phyloP scores from a whole-genome alignment of 2,888 invertebrate species.

The Schrankia costaestrigalis region DNA sequence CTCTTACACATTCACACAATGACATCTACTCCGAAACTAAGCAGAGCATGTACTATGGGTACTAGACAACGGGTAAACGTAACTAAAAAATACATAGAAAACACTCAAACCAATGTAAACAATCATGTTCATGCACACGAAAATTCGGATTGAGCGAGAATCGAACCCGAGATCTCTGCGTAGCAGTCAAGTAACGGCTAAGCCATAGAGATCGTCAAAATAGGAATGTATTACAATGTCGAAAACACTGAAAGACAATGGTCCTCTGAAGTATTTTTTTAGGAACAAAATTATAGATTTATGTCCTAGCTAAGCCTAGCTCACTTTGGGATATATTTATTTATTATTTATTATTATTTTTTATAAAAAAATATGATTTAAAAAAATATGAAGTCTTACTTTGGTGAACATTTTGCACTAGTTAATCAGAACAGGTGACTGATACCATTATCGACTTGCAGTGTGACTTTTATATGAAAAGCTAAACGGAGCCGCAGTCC shows the following conservation, averaged over 20 bases:
- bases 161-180: too few relatives aligned
- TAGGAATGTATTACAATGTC: too few relatives aligned
- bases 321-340: neutral
- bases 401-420: conserved; percentile 78
- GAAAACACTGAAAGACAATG: too few relatives aligned
- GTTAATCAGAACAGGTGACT: conserved; percentile 75
- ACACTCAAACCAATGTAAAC: neutral
- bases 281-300: too few relatives aligned
- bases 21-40: too few relatives aligned
- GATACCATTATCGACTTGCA: conserved; percentile 71
- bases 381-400: conserved; percentile 52
- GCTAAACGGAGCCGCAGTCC: conserved; percentile 71
- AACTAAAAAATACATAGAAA: neutral
- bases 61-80: neutral
- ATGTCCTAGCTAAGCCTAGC: neutral
- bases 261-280: too few relatives aligned
- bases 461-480: conserved; percentile 78
- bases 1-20: too few relatives aligned
- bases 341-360: neutral
- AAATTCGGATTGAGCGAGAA: too few relatives aligned
- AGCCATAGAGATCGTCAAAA: too few relatives aligned
- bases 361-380: conserved; percentile 1
- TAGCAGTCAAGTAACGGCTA: too few relatives aligned
- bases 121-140: neutral
- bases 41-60: too few relatives aligned